Conservation (phyloP, 2,888 invertebrate genomes). For the Harpalus rufipes region DNA sequence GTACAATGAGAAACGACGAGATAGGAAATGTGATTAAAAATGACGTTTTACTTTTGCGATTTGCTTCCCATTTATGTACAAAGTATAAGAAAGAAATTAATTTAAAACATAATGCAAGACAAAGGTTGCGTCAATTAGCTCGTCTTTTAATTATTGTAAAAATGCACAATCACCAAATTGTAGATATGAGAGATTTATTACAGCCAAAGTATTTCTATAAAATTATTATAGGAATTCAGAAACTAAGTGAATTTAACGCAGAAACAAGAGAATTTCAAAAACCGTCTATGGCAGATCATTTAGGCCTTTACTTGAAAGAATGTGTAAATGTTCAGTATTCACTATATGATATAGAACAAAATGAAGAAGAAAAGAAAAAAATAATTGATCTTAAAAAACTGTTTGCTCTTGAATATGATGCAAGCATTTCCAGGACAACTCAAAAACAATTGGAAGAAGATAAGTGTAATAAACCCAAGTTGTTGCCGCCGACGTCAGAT, state of each 20-base stretch:
- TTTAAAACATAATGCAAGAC: constrained; percentile 19
- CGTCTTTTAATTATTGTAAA: not conserved
- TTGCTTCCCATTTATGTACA: constrained; percentile 13
- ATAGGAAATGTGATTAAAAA: constrained; percentile 9
- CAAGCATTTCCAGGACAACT: constrained; percentile 4
- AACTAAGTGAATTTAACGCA: constrained; percentile 1
- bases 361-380: not conserved
- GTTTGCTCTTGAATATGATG: not conserved
- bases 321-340: constrained; percentile 10
- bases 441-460: not conserved
- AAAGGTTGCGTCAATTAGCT: constrained; percentile 23
- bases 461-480: constrained; percentile 18
- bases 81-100: constrained; percentile 28
- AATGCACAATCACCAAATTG: not conserved
- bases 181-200: constrained; percentile 9
- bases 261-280: constrained; percentile 18
- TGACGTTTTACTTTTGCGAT: not conserved
- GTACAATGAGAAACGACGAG: constrained; percentile 14
- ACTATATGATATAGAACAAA: not conserved
- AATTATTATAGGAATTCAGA: constrained; percentile 23
- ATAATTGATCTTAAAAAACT: constrained; percentile 7
- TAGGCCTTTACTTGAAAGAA: constrained; percentile 39
- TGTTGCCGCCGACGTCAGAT: constrained; percentile 17
- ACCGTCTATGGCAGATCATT: constrained; percentile 17
- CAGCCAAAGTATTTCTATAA: constrained; percentile 18